Evolutionary conservation across 2,888 invertebrate species (phyloP).

Genomic region (Torymus texanus): DNA sequence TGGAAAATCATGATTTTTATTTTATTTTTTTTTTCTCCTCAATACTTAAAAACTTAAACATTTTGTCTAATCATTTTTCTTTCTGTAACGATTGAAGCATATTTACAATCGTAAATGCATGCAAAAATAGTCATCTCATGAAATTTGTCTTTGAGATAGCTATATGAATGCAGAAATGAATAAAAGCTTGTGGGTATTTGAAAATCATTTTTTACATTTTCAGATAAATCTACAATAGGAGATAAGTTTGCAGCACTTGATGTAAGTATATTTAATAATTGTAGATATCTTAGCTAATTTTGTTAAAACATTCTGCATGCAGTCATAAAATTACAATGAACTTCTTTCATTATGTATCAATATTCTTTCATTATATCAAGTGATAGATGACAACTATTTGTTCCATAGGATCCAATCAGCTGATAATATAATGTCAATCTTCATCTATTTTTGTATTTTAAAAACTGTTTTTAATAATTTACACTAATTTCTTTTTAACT

Average conservation of each 20-base stretch:
- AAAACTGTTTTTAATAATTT: neutral
- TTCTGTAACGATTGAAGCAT: neutral
- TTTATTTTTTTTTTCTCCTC: no score
- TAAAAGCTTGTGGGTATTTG: conserved; percentile 3
- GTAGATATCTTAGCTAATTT: neutral
- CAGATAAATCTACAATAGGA: conserved; percentile 79
- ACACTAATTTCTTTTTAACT: no score
- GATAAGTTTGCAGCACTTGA: conserved; percentile 81
- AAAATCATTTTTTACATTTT: conserved; percentile 63
- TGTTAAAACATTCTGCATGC: neutral
- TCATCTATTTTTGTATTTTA: neutral
- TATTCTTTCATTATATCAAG: conserved; percentile 27
- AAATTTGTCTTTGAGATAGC: neutral
- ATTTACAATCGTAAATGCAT: neutral
- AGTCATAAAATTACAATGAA: conserved; percentile 4
- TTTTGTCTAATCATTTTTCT: neutral
- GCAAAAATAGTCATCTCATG: neutral
- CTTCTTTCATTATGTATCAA: conserved; percentile 8
- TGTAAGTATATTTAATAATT: conserved; percentile 76
- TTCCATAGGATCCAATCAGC: neutral
- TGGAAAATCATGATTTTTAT: no score
- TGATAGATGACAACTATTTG: conserved; percentile 8
- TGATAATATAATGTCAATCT: conserved; percentile 16
- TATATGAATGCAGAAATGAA: neutral
- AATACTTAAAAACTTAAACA: no score